Conservation (phyloP, 1,140 invertebrate genomes). For the Sycophaga agraensis region DNA sequence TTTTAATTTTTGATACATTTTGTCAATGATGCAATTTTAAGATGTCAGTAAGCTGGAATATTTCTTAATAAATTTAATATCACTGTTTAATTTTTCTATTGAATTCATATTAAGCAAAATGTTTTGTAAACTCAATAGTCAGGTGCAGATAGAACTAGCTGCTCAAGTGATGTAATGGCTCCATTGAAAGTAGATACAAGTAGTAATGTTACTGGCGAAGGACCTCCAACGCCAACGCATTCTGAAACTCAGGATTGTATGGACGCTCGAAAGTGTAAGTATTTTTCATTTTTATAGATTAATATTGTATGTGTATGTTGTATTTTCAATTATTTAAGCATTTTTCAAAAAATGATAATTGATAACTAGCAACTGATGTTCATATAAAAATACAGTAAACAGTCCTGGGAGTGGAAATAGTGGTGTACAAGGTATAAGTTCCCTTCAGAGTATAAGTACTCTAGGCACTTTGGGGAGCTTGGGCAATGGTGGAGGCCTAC, state of each 20-base stretch:
- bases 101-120: neutral
- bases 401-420: constrained; percentile 54
- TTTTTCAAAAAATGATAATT: no score
- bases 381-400: no score
- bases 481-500: constrained; percentile 55
- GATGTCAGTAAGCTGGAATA: no score
- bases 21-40: no score
- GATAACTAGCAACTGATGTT: no score
- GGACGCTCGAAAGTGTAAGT: constrained; percentile 62
- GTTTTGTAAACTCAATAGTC: constrained; percentile 37
- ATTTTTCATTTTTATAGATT: constrained; percentile 4
- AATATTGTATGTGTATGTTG: neutral
- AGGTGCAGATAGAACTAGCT: constrained; percentile 46
- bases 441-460: constrained; percentile 58
- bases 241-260: constrained; percentile 69
- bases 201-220: constrained; percentile 58
- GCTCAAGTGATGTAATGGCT: constrained; percentile 54
- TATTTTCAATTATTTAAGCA: no score
- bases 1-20: no score
- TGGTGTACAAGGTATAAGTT: constrained; percentile 57
- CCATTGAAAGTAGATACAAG: constrained; percentile 63
- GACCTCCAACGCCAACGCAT: constrained; percentile 71
- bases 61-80: no score
- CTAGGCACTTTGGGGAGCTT: constrained; percentile 56
- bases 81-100: no score